A percentile compares a stretch with the other conserved stretches of the same genome.
These are phyloP conservation scores for Prunella himalayana DNA, from an alignment of 2,113 vertebrate species.

Conservation along the genomic window DNA sequence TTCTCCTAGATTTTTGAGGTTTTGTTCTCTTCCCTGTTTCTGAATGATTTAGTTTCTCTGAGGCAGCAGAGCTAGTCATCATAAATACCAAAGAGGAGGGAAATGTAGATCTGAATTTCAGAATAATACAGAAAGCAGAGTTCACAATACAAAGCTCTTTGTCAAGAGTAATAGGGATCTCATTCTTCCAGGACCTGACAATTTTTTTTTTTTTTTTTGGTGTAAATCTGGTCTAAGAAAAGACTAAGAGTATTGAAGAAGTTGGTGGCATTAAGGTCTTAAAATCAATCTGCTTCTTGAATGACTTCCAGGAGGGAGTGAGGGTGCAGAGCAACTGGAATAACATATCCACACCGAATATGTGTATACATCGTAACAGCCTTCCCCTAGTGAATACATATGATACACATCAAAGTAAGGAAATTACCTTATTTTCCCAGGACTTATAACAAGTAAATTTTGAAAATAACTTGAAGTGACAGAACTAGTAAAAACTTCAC, in stretches of 20 bases:
- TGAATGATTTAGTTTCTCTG: not conserved
- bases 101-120: not conserved
- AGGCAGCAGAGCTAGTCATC: not conserved
- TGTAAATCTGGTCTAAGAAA: not conserved
- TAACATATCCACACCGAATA: not conserved
- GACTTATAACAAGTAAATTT: not conserved
- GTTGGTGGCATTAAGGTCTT: not conserved
- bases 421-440: not conserved
- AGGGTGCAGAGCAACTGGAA: not conserved
- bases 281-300: not conserved
- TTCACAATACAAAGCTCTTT: not conserved
- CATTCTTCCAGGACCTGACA: not conserved
- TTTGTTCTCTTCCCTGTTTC: not conserved
- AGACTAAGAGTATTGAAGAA: not conserved
- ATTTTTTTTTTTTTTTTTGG: too few species aligned
- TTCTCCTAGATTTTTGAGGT: not conserved
- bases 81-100: not conserved
- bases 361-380: not conserved
- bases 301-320: not conserved
- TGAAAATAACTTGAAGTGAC: not conserved
- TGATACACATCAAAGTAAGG: accelerated
- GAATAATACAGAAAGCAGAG: not conserved
- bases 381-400: not conserved
- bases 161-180: not conserved
- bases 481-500: not conserved